A percentile compares a stretch with the other conserved stretches of the same genome.
Conservation (phyloP, 1,140 invertebrate species). For the Philotrypesis tridentata region DNA sequence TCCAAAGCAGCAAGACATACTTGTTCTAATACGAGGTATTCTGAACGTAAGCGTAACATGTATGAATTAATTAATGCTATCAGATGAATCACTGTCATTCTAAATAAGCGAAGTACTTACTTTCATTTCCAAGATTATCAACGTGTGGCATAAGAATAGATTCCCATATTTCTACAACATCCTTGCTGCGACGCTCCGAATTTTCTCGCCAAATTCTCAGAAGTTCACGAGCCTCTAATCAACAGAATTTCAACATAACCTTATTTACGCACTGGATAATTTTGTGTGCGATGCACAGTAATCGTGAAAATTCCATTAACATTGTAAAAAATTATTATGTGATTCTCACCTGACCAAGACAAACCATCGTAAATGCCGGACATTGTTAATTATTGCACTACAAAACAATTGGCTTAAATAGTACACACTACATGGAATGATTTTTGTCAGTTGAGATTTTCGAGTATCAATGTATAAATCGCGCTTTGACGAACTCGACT, state of each 20-base stretch:
- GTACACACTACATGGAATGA: background rate
- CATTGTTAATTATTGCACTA: conserved; percentile 62
- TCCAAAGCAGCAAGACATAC: conserved; percentile 95
- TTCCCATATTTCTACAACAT: conserved; percentile 92
- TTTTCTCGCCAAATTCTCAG: conserved; percentile 94
- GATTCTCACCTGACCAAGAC: conserved; percentile 71
- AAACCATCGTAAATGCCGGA: conserved; percentile 71
- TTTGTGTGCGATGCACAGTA: background rate
- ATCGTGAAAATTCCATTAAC: background rate
- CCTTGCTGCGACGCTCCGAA: conserved; percentile 90
- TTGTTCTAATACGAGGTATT: conserved; percentile 93
- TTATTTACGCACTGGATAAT: conserved; percentile 28
- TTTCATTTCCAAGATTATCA: conserved; percentile 92
- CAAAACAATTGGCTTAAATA: background rate
- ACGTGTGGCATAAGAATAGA: conserved; percentile 82
- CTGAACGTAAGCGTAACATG: conserved; percentile 74
- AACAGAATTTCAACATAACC: conserved; percentile 48
- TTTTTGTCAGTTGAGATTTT: background rate
- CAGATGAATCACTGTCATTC: background rate
- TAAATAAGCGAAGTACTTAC: conserved; percentile 74
- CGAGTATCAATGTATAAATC: background rate
- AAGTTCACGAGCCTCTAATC: conserved; percentile 87
- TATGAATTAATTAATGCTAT: conserved; percentile 33
- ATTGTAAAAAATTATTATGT: background rate
- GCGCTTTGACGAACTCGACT: background rate